Percentiles rank a stretch among this genome's conserved stretches.
phyloP scores from a whole-genome alignment of 2,888 invertebrate genomes.

The Cephus pygmeus region DNA sequence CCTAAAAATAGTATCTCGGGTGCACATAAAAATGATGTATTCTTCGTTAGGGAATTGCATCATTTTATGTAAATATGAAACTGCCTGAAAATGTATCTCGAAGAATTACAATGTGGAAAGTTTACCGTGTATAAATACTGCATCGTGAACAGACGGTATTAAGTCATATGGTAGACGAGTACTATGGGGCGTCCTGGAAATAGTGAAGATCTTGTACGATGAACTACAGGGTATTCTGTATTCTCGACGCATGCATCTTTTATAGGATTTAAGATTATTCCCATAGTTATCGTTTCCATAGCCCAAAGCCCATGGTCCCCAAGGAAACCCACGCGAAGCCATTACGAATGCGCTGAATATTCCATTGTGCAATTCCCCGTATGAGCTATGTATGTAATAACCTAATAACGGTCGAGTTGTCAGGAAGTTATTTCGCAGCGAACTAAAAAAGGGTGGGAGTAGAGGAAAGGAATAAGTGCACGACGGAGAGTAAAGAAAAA shows the following conservation, averaged over 20 bases:
- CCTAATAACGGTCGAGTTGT: not conserved
- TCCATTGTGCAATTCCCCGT: not conserved
- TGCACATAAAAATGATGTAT: not conserved
- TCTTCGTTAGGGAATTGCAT: not conserved
- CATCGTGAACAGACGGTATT: not conserved
- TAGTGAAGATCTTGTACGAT: not conserved
- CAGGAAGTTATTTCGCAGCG: not conserved
- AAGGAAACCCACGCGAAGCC: not conserved
- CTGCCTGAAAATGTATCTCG: not conserved
- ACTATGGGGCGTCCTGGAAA: not conserved
- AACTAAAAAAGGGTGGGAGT: not conserved
- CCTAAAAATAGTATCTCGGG: not conserved
- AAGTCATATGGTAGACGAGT: no score
- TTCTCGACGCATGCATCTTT: not conserved
- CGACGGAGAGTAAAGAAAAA: not conserved
- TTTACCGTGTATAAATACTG: not conserved
- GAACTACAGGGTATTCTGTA: not conserved
- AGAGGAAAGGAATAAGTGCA: not conserved
- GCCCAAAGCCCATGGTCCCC: not conserved
- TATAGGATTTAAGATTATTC: not conserved
- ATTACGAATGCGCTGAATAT: not conserved
- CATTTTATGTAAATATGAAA: not conserved
- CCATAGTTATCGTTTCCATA: not conserved
- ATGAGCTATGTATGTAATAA: not conserved
- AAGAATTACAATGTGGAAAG: not conserved